Base-by-base conservation (phyloP, 2,888 invertebrate genomes). In the Alentia gelatinosa region DNA sequence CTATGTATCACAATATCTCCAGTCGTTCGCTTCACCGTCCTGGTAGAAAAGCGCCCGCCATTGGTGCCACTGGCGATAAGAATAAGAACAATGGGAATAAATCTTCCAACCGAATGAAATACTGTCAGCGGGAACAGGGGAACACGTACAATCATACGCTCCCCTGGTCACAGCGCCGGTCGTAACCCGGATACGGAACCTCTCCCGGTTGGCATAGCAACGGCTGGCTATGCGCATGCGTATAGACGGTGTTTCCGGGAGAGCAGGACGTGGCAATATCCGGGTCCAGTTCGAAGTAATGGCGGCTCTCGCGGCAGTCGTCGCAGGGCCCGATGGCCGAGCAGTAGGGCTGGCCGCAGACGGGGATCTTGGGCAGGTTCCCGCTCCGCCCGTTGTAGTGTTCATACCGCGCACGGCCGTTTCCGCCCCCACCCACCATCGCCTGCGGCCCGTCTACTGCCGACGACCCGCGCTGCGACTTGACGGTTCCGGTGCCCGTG, bases 251-350 rank as follows among this genome's bases (percentile, higher is more conserved):
- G 23, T 35, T 86, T 26, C 86, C 86, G 40, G 86, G 40, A 4
- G 84, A 23, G 30, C 86, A 86, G 1, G 42, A n/a, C 42, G 89
- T 23, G 23, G 90, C 35, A 23, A 90, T 47, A 79, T 90, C 90
- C 23, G 90, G 90, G 37, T 90, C 90, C n/a, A 90, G 90, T 33
- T 90, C 90, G 33, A 90, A 90, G 40, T 90, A 90, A 50, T 90
- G 90, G 3, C 90, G 79, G 47, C 40, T 40, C 40, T 90, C 90
- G 3, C 90, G 79, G 47, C 90, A 90, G 33, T 90, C 83, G 1
- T 90, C 75, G 35, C 90, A 90, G 9, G 90, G 79, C 23, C 47
- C 50, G 0, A 0, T 33, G 0, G 42, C 7, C 3, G 86, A 47
- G 50, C 86, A 86, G 30, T 33, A 47, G 9, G 86, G 47, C 33